phyloP scores from a whole-genome alignment of 2,113 vertebrate genomes.

The Terrapene triunguis region DNA sequence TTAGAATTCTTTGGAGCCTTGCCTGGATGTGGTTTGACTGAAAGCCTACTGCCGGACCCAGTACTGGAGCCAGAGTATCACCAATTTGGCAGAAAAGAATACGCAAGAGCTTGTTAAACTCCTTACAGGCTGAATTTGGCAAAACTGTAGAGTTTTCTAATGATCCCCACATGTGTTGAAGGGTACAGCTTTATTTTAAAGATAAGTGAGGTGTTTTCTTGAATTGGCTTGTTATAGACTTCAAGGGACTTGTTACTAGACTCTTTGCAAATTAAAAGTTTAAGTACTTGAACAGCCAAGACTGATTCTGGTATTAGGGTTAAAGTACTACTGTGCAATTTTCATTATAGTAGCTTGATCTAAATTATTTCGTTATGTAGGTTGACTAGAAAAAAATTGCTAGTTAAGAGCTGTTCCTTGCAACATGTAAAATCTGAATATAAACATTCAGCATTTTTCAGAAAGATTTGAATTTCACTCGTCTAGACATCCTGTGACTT shows the following conservation, averaged over 20 bases:
- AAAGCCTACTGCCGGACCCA: background rate
- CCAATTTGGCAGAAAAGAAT: background rate
- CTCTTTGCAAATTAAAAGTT: background rate
- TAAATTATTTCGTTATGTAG: background rate
- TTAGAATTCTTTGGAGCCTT: background rate
- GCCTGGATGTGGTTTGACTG: background rate
- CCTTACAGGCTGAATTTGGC: background rate
- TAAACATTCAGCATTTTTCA: background rate
- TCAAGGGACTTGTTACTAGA: background rate
- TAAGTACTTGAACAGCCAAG: background rate
- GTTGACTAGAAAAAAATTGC: background rate
- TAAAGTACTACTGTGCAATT: background rate
- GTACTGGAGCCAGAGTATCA: background rate
- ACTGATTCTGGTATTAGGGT: background rate
- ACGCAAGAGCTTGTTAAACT: fast-evolving
- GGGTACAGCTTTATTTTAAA: background rate
- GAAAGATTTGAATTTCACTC: background rate
- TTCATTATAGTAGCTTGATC: background rate
- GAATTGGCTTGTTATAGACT: background rate
- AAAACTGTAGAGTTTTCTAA: background rate
- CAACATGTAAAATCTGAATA: background rate
- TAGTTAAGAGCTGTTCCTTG: background rate
- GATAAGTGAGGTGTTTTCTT: background rate
- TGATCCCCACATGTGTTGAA: background rate
- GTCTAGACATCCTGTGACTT: background rate